Conservation (phyloP, 2,888 invertebrate species). For the Drosophila meridionalis region DNA sequence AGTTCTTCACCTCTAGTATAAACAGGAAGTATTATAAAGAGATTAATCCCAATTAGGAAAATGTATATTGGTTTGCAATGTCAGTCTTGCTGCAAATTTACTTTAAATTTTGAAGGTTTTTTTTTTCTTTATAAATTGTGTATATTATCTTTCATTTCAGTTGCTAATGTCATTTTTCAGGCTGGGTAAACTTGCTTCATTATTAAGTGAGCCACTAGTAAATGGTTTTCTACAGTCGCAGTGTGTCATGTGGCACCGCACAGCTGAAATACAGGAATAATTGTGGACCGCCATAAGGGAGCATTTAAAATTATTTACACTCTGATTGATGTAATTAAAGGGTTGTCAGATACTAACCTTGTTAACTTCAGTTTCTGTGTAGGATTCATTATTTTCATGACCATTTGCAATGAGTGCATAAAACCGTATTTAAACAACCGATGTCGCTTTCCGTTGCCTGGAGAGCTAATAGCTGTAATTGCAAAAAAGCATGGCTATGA, state of each 20-base stretch:
- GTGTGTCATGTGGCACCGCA: slow-evolving; percentile 89
- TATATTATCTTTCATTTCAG: slow-evolving; percentile 80
- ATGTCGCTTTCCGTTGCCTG: slow-evolving; percentile 90
- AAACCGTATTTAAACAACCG: slow-evolving; percentile 87
- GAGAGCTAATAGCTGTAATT: slow-evolving; percentile 90
- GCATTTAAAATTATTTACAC: slow-evolving; percentile 88
- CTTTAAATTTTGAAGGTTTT: too few species aligned
- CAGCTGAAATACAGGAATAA: slow-evolving; percentile 88
- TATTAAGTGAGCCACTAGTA: slow-evolving; percentile 89
- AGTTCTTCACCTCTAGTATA: too few species aligned
- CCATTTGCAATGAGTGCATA: slow-evolving; percentile 88
- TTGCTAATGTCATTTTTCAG: slow-evolving; percentile 88
- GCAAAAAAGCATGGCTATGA: slow-evolving; percentile 90
- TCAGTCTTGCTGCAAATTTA: too few species aligned
- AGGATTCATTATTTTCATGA: slow-evolving; percentile 87
- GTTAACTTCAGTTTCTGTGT: slow-evolving; percentile 88
- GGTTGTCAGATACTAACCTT: slow-evolving; percentile 87
- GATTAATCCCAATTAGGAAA: too few species aligned
- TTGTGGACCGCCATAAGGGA: slow-evolving; percentile 86
- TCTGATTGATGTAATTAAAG: slow-evolving; percentile 87
- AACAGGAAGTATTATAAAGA: too few species aligned
- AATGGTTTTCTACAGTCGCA: slow-evolving; percentile 90
- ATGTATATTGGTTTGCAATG: too few species aligned
- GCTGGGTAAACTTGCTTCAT: slow-evolving; percentile 87
- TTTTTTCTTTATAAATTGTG: too few species aligned